These are phyloP conservation scores for Abrostola tripartita DNA, from an alignment of 2,888 invertebrate genomes.

Conservation along the genomic window DNA sequence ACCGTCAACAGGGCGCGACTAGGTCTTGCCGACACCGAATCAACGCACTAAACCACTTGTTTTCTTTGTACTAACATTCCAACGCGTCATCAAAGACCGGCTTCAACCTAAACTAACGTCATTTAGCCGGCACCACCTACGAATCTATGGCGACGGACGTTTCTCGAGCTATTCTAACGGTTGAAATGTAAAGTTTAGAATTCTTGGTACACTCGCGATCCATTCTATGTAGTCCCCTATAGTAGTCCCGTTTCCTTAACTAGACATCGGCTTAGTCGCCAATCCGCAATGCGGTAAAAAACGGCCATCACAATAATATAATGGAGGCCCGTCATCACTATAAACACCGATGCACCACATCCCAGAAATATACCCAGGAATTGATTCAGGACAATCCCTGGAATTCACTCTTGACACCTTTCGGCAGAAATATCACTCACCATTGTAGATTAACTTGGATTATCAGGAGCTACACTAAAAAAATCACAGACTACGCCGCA, in stretches of 20 bases:
- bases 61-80: conserved; percentile 52
- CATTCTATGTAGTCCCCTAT: conserved; percentile 48
- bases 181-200: conserved; percentile 56
- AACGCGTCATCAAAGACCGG: conserved; percentile 69
- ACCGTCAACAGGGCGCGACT: conserved; percentile 75
- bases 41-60: conserved; percentile 68
- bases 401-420: conserved; percentile 80
- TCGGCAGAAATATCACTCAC: conserved; percentile 86
- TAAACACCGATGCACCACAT: conserved; percentile 85
- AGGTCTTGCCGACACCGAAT: conserved; percentile 54
- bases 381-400: conserved; percentile 67
- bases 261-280: conserved; percentile 65
- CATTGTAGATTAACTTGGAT: conserved; percentile 89
- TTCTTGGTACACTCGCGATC: conserved; percentile 52
- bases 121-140: conserved; percentile 81
- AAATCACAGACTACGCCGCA: conserved; percentile 88
- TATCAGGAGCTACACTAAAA: conserved; percentile 89
- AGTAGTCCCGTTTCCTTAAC: conserved; percentile 56
- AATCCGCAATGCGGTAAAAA: conserved; percentile 88
- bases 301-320: conserved; percentile 88
- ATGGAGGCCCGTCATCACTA: conserved; percentile 88
- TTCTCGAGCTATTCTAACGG: conserved; percentile 71
- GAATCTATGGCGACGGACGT: conserved; percentile 82
- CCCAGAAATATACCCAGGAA: conserved; percentile 81
- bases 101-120: conserved; percentile 72